Base-by-base conservation (phyloP, 2,888 invertebrate species). In the Eupeodes luniger region DNA sequence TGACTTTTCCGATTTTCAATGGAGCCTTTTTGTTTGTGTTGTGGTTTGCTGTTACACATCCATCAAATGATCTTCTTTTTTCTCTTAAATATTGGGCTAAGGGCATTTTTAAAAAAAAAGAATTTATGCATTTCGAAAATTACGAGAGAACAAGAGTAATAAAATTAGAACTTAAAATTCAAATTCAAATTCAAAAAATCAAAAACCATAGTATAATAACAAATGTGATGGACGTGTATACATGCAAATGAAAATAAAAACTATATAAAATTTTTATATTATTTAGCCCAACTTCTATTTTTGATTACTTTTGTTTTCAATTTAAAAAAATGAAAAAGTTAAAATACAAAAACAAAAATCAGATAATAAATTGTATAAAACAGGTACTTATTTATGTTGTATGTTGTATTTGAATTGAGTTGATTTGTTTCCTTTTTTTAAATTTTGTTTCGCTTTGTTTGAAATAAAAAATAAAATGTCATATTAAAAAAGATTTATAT, bases 281-380 rank as follows among this genome's bases (percentile, higher is more conserved):
- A 44, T 53, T 57, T 53, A 57, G 55, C 44, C 72, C 62, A 72
- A 80, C 55, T 81, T 61, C 14, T 59, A 16, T 55, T 84, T 69
- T 61, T 34, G 57, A 51, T 44, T 47, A 61, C 6, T 66, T 66
- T 67, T 16, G 36, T 75, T 74, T 83, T 49, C 12, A 40, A 12
- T 53, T 40, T 53, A 27, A 27, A 27, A 57, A 72, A 74, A 61
- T 55, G 66, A 55, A 88, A 78, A 57, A 67, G 72, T 69, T 59
- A 84, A 76, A 76, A 59, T 27, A 27, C 19, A 62, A 57, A 80
- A 59, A 66, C 80, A 79, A 34, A 78, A 84, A 80, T 75, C 72
- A 77, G 84, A 87, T 84, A 72, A 87, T 79, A 83, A 40, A 88
- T 88, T 88, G 85, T 88, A 77, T 88, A 88, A 88, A 88, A 88